Evolutionary conservation across 2,888 invertebrate species (phyloP), one percentile per base, ranked within the genome.

Genomic region (Mythimna loreyi): DNA sequence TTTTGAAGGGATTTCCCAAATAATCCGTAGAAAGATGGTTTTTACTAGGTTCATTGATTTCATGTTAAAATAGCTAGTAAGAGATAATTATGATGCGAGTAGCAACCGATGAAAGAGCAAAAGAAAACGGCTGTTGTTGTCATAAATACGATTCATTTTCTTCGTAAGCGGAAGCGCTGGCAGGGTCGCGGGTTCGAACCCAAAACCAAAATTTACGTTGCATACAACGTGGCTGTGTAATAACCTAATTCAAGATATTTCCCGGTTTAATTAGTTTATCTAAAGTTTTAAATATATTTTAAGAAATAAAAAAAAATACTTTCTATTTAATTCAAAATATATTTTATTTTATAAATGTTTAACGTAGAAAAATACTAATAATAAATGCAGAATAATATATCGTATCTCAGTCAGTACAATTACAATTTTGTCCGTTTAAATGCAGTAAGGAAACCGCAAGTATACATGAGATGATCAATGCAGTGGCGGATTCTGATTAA

Each of bases 1-100:
- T 64, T 61, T 53, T 67, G 2, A 75, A 59, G 66, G 74, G 45
- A 30, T 60, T 74, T 56, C 61, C 78, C 55, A 72, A 45, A 30
- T 23, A 49, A 21, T 69, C 13, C 21, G n/a, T 49, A 33, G 4
- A 36, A 25, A 19, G 23, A 13, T 5, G 13, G 13, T 36, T 43
- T 58, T 43, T 30, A 1, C 1, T 40, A 21, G 16, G 9, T 40
- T 40, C 6, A 33, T 47, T n/a, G n/a, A 7, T 28, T 25, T 47
- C 19, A 16, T 36, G 21, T 2, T 45, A 21, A 21, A 13, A 7
- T 23, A 11, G 23, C n/a, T 23, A 11, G 11, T 21, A 19, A 30
- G 21, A 3, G 9, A n/a, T 36, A 36, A 2, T 16, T 28, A 45
- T 16, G 28, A 45, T 53, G n/a, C 36, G 30, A 0, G 16, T 45